Evolutionary conservation across 2,113 vertebrate genomes (phyloP), one percentile per base, ranked within the genome.

Genomic region (Dolichotis patagonum): DNA sequence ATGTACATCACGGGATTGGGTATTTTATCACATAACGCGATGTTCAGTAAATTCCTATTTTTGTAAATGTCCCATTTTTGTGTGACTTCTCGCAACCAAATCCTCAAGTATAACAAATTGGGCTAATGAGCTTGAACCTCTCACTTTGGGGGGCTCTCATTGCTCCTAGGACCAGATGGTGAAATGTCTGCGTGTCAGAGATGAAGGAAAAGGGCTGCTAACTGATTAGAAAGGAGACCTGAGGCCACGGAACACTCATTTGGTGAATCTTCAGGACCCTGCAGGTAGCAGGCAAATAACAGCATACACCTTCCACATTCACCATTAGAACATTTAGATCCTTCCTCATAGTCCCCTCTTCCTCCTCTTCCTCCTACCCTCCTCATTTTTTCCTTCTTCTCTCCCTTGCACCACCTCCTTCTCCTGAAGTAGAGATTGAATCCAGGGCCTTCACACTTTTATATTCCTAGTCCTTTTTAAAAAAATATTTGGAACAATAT

Each of bases 81-180:
- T 94, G 41, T 83, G 67, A 88, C 62, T 98, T 97, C 85, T 81
- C 32, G 35, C 85, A 92, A 94, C 71, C 75, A 90, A 80, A 95
- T 80, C 88, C 88, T 90, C 17, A n/a, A 83, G 96, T 94, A 85
- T 85, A 85, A 96, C 96, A 90, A 97, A 98, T 97, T 71, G 77
- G 43, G 30, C 46, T 95, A 95, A 97, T 97, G 69, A 52, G 26
- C n/a, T 85, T 95, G 95, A 97, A 88, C 65, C 35, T 13, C 32
- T 90, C 92, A 35, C 77, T 95, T 71, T 91, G 88, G 94, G 77
- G 63, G 62, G 77, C 30, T 56, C 60, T 94, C 30, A 13, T n/a
- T 78, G 52, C 22, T 80, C 80, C 49, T 67, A 67, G 82, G 58
- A 94, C 73, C 92, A 94, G 86, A 83, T 96, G 96, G 93, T 83